Percentiles rank a stretch among this genome's conserved stretches.
Evolutionary conservation across 2,888 invertebrate species (phyloP).

Genomic region (Pachydiplax longipennis): DNA sequence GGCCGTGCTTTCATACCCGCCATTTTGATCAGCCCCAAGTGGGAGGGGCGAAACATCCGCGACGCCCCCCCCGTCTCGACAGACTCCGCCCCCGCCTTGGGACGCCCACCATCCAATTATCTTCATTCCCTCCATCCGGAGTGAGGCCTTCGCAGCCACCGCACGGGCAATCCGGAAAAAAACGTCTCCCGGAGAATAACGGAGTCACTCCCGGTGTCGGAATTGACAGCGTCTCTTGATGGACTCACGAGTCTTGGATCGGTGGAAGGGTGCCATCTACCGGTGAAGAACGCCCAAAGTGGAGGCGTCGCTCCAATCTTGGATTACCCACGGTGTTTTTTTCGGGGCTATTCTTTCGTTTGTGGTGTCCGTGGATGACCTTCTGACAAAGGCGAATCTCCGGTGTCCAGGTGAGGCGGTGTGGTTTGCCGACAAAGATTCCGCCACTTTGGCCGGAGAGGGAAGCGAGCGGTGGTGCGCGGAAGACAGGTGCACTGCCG

Average conservation of each 20-base stretch:
- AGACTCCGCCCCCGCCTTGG: not conserved
- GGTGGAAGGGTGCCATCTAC: not conserved
- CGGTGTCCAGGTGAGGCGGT: too few species aligned
- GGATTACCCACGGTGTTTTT: too few species aligned
- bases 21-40: not conserved
- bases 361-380: not conserved
- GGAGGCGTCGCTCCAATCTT: too few species aligned
- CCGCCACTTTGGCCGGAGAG: too few species aligned
- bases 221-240: not conserved
- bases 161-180: not conserved
- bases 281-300: not conserved
- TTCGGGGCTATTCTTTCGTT: not conserved
- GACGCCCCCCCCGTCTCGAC: not conserved
- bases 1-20: not conserved
- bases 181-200: not conserved
- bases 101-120: not conserved
- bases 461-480: too few species aligned
- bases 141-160: not conserved
- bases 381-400: not conserved
- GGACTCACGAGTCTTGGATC: not conserved
- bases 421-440: too few species aligned
- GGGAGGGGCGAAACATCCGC: not conserved
- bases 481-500: too few species aligned
- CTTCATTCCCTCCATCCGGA: conserved; percentile 3
- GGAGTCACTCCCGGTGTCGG: not conserved